Evolutionary conservation across 2,888 invertebrate species (phyloP), one percentile per base, ranked within the genome.

Genomic region (Pyralis farinalis): DNA sequence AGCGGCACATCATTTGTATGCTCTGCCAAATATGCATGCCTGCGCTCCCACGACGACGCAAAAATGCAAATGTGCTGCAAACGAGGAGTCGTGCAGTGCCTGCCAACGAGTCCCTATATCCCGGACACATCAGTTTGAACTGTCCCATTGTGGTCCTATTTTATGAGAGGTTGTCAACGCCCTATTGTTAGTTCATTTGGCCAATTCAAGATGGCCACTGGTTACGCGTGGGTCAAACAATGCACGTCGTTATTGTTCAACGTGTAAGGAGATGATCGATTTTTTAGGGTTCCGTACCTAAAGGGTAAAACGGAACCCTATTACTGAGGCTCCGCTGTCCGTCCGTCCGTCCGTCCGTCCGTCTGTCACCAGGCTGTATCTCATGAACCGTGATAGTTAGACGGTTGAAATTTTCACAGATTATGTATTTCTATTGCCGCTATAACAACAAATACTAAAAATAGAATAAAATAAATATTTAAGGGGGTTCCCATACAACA

Each of bases 111-210:
- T 25, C 25, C 46, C 42, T 42, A 45, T 49, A 50, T 63, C 59
- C 63, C 67, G 71, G 68, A 69, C 62, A 51, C 65, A 68, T 66
- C 67, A 62, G 47, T 65, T 49, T 55, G 57, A 43, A 42, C 49
- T 53, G 60, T 57, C 55, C 51, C 53, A 62, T 64, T 63, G 63
- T 65, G 55, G 53, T 44, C 46, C 49, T 54, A 41, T 51, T 63
- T 66, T 65, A 64, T 62, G 63, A 63, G 56, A 49, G 50, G 53
- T 55, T 66, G 65, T 65, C 62, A 58, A 45, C 42, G 48, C 7
- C 16, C 29, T 30, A 37, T 37, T 37, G 37, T 37, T 22, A 29
- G 37, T 30, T 37, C 22, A 37, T 37, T 37, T 37, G 22, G 11
- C n/a, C n/a, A 11, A 21, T 22, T 31, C 12, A 31, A 25, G n/a